Evolutionary conservation across 2,888 invertebrate genomes (phyloP), one percentile per base, ranked within the genome.

Genomic region (Eucera pruinosa): DNA sequence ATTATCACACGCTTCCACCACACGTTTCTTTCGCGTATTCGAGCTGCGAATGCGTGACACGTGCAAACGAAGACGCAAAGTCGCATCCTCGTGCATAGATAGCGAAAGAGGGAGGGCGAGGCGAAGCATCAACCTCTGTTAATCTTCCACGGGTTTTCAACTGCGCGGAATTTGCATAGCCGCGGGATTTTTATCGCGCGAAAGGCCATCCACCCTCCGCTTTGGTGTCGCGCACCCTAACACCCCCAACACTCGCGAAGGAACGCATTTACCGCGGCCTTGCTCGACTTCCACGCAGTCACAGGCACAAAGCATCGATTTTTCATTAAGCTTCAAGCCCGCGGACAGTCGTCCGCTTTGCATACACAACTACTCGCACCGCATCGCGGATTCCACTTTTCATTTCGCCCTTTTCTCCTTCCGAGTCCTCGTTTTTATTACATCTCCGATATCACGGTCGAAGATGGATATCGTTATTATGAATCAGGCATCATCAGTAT

Each of bases 301-400:
- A 58, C 64, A 72, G 57, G 65, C 77, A 64, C 39, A 65, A 65
- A 52, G 77, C 87, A 88, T 88, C 87, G 88, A 88, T 88, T 88
- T 88, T 88, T 88, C 88, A 87, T 88, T 88, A 88, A 86, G 83
- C 83, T 78, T 67, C 67, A 77, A 55, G 66, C 64, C 23, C 61
- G 47, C 25, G 67, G 52, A 67, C 69, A 54, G 65, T 62, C 60
- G 58, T 60, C 72, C 76, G 69, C 76, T 81, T 82, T 86, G 77
- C 82, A 82, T 81, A 77, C 76, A 65, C 55, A 78, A 74, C 76
- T 78, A 80, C 78, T 73, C 83, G 72, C 57, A 45, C 61, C 67
- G 72, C 77, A 57, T 80, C 72, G 48, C 67, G 60, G 69, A 70
- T 75, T 81, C 66, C 68, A 64, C 41, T 54, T 62, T 48, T 47